phyloP scores from a whole-genome alignment of 1,140 invertebrate species.

The Leguminivora glycinivorella region DNA sequence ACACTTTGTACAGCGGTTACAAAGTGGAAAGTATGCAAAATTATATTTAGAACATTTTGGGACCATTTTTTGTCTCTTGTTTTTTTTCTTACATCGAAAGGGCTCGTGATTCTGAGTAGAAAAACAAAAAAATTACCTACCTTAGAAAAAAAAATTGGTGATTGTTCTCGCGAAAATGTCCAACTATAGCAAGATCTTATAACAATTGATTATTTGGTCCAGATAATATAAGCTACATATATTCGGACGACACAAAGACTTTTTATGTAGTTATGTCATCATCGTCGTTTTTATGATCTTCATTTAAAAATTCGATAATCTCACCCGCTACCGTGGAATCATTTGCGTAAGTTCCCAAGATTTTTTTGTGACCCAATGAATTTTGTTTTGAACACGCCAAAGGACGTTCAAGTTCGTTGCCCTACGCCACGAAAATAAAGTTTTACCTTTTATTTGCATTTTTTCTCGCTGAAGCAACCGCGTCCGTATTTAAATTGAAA shows the following conservation, averaged over 20 bases:
- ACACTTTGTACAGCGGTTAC: too few relatives aligned
- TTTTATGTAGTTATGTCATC: not conserved
- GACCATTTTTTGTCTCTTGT: too few relatives aligned
- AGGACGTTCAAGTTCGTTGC: conserved; percentile 13
- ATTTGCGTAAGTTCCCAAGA: not conserved
- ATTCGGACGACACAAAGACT: not conserved
- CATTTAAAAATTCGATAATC: not conserved
- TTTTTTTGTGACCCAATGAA: conserved; percentile 26
- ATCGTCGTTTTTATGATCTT: not conserved
- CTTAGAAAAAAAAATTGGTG: too few relatives aligned
- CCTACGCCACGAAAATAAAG: not conserved
- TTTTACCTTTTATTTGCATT: conserved; percentile 7
- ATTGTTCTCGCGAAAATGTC: too few relatives aligned
- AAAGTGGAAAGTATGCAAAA: too few relatives aligned
- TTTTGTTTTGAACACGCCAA: conserved; percentile 12
- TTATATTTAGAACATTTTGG: too few relatives aligned
- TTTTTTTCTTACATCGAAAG: too few relatives aligned
- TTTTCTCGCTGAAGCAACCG: not conserved
- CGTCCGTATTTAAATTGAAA: not conserved
- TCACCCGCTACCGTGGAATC: not conserved
- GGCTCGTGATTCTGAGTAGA: too few relatives aligned
- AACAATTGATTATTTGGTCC: not conserved
- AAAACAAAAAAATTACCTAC: too few relatives aligned
- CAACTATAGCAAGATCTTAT: not conserved
- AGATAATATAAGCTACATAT: not conserved